Conservation (phyloP, 1,140 invertebrate genomes). For the Platyscapa corneri region DNA sequence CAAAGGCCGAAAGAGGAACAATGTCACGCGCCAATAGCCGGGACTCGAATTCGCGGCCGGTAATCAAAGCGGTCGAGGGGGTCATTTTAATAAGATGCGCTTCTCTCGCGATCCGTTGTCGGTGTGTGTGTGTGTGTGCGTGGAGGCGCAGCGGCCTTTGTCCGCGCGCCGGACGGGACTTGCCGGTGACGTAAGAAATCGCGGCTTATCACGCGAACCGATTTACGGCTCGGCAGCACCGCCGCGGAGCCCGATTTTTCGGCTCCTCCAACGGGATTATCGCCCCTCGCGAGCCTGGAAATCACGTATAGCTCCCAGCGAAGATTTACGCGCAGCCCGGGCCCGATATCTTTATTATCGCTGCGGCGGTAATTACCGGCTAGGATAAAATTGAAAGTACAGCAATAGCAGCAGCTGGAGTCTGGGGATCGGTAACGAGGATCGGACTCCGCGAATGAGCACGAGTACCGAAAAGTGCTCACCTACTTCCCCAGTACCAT, state of each 20-base stretch:
- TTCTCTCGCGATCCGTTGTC: too few species aligned
- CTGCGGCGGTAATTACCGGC: too few species aligned
- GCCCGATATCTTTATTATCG: not conserved
- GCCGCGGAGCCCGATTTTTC: not conserved
- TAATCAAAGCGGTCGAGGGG: not conserved
- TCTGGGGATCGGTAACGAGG: too few species aligned
- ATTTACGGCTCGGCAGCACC: not conserved
- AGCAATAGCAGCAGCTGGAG: too few species aligned
- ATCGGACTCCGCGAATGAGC: too few species aligned
- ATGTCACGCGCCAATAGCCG: too few species aligned
- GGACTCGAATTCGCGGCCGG: too few species aligned
- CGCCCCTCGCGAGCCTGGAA: not conserved
- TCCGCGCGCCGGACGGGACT: not conserved
- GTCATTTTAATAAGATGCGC: not conserved
- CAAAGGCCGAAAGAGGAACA: not conserved
- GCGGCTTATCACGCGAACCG: not conserved
- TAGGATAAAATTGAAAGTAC: not conserved
- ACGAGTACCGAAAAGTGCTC: slow-evolving; percentile 18
- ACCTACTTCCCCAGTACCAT: slow-evolving; percentile 47
- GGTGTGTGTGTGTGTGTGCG: too few species aligned
- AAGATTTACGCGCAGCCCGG: not conserved
- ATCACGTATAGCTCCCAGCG: not conserved
- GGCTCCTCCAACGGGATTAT: not conserved
- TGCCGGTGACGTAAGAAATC: not conserved
- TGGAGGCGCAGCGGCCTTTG: too few species aligned